Evolutionary conservation across 2,113 vertebrate genomes (phyloP), one percentile per base, ranked within the genome.

Genomic region (Arenaria interpres): DNA sequence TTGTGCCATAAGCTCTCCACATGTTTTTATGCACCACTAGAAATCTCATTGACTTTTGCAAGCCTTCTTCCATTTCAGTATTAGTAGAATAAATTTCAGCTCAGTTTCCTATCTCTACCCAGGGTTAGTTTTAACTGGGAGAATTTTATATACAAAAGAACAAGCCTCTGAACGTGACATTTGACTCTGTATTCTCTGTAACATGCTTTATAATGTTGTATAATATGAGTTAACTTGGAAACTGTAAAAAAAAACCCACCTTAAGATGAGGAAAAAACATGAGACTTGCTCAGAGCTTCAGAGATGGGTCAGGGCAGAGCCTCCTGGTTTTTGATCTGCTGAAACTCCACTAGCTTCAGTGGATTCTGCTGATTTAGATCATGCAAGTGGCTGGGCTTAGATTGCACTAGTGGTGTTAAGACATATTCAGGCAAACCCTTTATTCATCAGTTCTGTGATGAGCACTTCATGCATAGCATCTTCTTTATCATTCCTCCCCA

Each of bases 371-470:
- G 80, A 90, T 96, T 85, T 93, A 93, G 84, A 88, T 59, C 78
- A 39, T n/a, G 68, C 53, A 78, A 94, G 93, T 82, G 72, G 12
- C 72, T 85, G 56, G 59, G 48, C 84, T 95, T 75, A 85, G 78
- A 92, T 75, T 95, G 81, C 85, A 85, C 33, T n/a, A 66, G 62
- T 92, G 75, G 39, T 88, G 95, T 96, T 94, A 87, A 92, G 72
- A 88, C 90, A 95, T 62, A 95, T 93, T 96, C 93, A 96, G 71
- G 64, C 92, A 97, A 97, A 95, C 62, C 84, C 93, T 92, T 91
- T 95, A 96, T 96, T 97, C 95, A 96, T 97, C 96, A 92, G 90
- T 89, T 94, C 94, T 93, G 57, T 96, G 94, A 96, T 97, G 94
- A 97, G 94, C 79, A 80, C 87, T 93, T 91, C 85, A 89, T 64